Evolutionary conservation across 2,113 vertebrate species (phyloP).

Genomic region (Varanus salvator): DNA sequence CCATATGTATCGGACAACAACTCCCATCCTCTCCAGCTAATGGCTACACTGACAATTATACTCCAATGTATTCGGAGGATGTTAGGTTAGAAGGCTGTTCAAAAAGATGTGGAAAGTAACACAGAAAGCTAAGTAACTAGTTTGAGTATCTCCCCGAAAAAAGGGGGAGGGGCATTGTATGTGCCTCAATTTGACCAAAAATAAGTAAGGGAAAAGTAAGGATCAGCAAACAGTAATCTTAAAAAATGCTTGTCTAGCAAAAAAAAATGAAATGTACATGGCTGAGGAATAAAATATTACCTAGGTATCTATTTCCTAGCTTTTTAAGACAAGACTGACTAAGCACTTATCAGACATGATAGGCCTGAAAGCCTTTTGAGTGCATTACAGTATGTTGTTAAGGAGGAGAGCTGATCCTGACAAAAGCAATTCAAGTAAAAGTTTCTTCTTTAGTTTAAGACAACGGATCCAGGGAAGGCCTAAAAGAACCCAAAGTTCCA

Average conservation of each 20-base stretch:
- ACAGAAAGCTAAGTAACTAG: neutral
- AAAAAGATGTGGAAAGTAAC: neutral
- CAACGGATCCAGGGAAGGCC: neutral
- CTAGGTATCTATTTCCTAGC: neutral
- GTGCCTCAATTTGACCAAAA: neutral
- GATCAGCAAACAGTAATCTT: neutral
- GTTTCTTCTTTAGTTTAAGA: conserved; percentile 8
- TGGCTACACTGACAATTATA: no score
- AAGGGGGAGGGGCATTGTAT: neutral
- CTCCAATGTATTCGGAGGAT: no score
- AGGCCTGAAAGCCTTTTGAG: neutral
- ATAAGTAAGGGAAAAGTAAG: neutral
- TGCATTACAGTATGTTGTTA: neutral
- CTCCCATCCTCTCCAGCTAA: no score
- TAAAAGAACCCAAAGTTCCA: conserved; percentile 23
- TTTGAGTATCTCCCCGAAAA: neutral
- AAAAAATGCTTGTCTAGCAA: neutral
- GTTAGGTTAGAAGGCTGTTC: no score
- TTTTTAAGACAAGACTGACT: neutral
- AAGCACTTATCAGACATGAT: neutral
- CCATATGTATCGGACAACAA: no score
- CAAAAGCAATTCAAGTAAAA: neutral
- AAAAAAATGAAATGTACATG: neutral
- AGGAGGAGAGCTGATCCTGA: neutral
- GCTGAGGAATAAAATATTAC: neutral